phyloP scores from a whole-genome alignment of 2,888 invertebrate species.

The Plebejus argus region DNA sequence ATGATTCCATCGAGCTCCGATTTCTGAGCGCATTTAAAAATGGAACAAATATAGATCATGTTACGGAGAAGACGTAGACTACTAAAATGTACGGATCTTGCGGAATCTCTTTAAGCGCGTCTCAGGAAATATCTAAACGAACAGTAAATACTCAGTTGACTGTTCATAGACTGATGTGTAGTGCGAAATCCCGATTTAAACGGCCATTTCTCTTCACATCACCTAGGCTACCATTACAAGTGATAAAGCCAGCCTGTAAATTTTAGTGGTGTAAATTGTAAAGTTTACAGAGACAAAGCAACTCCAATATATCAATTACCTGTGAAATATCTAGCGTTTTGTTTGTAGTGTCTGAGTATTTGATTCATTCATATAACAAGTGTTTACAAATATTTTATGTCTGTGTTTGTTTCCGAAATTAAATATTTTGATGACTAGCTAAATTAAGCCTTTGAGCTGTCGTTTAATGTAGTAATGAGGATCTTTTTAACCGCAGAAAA shows the following conservation, averaged over 20 bases:
- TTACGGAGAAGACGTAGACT: too few species aligned
- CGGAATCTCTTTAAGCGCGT: too few species aligned
- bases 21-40: too few species aligned
- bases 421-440: background rate
- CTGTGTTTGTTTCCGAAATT: constrained; percentile 15
- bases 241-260: background rate
- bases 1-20: too few species aligned
- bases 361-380: constrained; percentile 24
- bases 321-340: constrained; percentile 28
- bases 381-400: constrained; percentile 27
- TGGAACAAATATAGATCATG: too few species aligned
- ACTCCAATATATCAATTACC: constrained; percentile 23
- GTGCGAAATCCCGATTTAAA: background rate
- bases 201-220: background rate
- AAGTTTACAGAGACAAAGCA: constrained; percentile 22
- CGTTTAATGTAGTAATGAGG: background rate
- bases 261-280: constrained; percentile 16
- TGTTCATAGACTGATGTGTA: background rate
- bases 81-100: too few species aligned
- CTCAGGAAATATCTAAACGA: too few species aligned
- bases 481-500: too few species aligned
- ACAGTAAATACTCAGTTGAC: background rate
- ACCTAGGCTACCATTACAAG: constrained; percentile 19
- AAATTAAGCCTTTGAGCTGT: background rate
- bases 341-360: constrained; percentile 25